These are phyloP conservation scores for Torymus aiolomorphi DNA, from an alignment of 2,888 invertebrate genomes.

Conservation along the genomic window DNA sequence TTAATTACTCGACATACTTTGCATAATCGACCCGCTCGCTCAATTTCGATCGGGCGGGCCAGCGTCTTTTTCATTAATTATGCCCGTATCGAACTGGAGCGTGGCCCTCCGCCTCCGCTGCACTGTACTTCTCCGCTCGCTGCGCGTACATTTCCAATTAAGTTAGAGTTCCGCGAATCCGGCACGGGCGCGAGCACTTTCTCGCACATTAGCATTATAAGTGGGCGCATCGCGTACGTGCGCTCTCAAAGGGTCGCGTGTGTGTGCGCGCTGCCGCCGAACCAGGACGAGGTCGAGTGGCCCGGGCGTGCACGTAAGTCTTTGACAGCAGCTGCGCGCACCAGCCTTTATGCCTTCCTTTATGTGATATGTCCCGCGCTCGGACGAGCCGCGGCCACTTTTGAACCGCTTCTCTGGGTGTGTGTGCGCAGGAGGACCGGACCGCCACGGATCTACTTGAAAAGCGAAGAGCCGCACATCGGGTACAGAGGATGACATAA, in stretches of 20 bases:
- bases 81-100: not conserved
- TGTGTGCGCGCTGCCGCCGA: not conserved
- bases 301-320: slow-evolving; percentile 1
- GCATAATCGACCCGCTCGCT: not conserved
- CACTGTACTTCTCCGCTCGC: too few species aligned
- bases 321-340: slow-evolving; percentile 34
- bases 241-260: slow-evolving; percentile 33
- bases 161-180: slow-evolving; percentile 32
- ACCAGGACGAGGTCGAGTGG: slow-evolving; percentile 47
- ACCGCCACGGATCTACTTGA: slow-evolving; percentile 25
- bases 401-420: slow-evolving; percentile 5
- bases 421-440: not conserved
- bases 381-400: slow-evolving; percentile 25
- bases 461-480: not conserved
- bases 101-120: too few species aligned
- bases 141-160: slow-evolving; percentile 31
- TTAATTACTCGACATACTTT: too few species aligned
- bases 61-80: not conserved
- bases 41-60: too few species aligned
- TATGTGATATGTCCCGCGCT: slow-evolving; percentile 20
- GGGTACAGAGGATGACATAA: too few species aligned
- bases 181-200: slow-evolving; percentile 14
- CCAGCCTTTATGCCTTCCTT: slow-evolving; percentile 21
- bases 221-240: slow-evolving; percentile 5
- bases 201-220: slow-evolving; percentile 42